Percentiles rank a stretch among this genome's conserved stretches.
Conservation (phyloP, 2,797 vertebrate species). For the Clarias pachynema region DNA sequence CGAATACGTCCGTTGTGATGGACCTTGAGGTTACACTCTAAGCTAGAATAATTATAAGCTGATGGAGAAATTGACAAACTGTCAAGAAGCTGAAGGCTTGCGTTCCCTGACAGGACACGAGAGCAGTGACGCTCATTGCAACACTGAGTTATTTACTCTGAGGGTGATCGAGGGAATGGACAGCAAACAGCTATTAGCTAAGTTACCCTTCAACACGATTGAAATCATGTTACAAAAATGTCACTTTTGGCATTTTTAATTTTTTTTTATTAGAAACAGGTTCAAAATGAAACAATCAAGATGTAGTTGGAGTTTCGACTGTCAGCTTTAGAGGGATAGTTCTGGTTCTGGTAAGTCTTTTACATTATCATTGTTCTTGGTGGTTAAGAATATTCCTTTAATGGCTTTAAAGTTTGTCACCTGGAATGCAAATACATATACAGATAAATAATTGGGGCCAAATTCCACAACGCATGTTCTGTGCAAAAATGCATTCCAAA, state of each 20-base stretch:
- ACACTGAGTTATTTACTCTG: background rate
- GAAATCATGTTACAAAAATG: background rate
- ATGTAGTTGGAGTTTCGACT: no score
- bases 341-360: no score
- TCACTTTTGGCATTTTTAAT: background rate
- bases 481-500: no score
- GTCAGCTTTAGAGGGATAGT: no score
- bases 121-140: background rate
- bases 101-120: background rate
- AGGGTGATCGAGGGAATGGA: background rate
- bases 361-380: no score
- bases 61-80: slow-evolving; percentile 25
- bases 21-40: slow-evolving; percentile 77
- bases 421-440: no score
- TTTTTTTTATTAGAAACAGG: background rate
- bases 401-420: no score
- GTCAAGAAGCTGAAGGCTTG: slow-evolving; percentile 16
- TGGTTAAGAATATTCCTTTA: no score
- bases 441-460: no score
- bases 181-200: background rate
- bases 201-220: background rate
- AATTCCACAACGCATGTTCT: no score
- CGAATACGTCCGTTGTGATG: background rate
- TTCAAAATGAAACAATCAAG: background rate
- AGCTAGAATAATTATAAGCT: slow-evolving; percentile 19